Evolutionary conservation across 2,113 vertebrate species (phyloP).

Genomic region (Stegostoma tigrinum): DNA sequence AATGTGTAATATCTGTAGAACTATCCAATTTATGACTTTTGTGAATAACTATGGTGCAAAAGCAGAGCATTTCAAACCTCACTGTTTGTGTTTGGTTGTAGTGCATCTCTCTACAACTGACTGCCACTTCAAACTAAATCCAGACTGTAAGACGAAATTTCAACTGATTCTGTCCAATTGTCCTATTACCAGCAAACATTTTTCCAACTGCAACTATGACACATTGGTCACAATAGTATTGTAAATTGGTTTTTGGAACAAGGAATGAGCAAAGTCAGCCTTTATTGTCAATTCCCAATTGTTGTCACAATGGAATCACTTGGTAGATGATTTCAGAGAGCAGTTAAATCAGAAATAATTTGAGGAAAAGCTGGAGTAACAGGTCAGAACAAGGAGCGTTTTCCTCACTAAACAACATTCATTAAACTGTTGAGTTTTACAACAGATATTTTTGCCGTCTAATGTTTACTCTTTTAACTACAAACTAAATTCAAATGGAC

Average conservation of each 20-base stretch:
- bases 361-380: neutral
- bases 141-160: neutral
- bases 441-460: too few relatives aligned
- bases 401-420: neutral
- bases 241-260: neutral
- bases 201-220: neutral
- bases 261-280: neutral
- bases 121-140: neutral
- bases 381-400: neutral
- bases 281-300: neutral
- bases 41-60: neutral
- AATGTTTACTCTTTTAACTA: too few relatives aligned
- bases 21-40: neutral
- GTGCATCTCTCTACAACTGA: neutral
- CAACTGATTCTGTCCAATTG: neutral
- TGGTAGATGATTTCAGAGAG: neutral
- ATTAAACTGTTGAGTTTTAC: too few relatives aligned
- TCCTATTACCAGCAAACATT: neutral
- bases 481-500: too few relatives aligned
- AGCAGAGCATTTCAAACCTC: neutral
- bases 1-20: neutral
- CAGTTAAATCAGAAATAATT: neutral
- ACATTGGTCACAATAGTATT: neutral
- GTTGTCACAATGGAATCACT: neutral
- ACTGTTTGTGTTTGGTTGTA: neutral